Conservation (phyloP, 2,113 vertebrate genomes). For the Malurus melanocephalus region DNA sequence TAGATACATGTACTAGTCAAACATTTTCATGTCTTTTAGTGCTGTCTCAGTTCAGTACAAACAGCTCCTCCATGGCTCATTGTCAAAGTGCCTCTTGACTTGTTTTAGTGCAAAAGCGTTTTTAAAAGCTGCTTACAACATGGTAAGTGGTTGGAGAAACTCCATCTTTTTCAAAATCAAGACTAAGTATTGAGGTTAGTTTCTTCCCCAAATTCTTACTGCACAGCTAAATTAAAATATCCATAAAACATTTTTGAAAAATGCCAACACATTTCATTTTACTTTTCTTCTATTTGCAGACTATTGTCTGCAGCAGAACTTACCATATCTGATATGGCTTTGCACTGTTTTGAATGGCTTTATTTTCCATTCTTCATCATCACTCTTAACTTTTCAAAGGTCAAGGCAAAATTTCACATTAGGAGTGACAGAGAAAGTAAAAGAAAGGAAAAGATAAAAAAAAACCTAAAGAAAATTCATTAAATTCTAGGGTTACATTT, state of each 20-base stretch:
- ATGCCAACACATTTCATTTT: not conserved
- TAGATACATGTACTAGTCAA: fast-evolving
- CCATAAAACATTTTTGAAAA: not conserved
- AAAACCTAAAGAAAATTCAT: not conserved
- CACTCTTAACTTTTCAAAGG: not conserved
- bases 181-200: not conserved
- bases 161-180: not conserved
- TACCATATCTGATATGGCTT: not conserved
- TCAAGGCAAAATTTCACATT: not conserved
- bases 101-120: not conserved
- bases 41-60: not conserved
- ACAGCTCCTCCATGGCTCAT: not conserved
- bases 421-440: not conserved
- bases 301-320: not conserved
- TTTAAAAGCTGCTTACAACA: not conserved
- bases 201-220: not conserved
- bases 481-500: not conserved
- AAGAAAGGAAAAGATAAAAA: not conserved
- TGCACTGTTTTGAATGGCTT: not conserved
- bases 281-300: not conserved
- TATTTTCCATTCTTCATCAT: not conserved
- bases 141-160: not conserved
- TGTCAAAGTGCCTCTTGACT: not conserved
- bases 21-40: not conserved
- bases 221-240: not conserved